Base-by-base conservation (phyloP, 2,888 invertebrate species). In the Noctua janthe region DNA sequence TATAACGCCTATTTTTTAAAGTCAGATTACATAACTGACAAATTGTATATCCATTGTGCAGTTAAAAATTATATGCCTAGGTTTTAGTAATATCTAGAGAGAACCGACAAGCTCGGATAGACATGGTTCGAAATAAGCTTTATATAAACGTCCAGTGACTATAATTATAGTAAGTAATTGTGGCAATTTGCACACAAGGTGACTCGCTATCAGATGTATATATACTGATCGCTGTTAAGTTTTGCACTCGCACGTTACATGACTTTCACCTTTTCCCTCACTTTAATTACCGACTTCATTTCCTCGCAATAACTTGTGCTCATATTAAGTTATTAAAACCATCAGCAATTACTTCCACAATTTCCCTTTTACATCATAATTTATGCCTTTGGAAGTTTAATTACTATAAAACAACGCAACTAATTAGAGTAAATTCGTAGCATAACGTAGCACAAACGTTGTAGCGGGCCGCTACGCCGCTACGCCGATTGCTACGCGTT, bases 401-500 rank as follows among this genome's bases (percentile, higher is more conserved):
- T 85, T 77, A 74, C 67, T 59, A 56, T 67, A 35, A 79, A 86
- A 87, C 59, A 71, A 67, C 39, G 71, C 66, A 71, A 62, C 71
- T 88, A 80, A 80, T 82, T 78, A 78, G 79, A 79, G 49, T 74
- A 54, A 84, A 76, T 78, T 76, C 76, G 74, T 79, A 82, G 88
- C 85, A 73, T 49, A 23, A 64, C 76, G 72, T 77, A 76, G 85
- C 78, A 73, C 62, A 62, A 76, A 76, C 64, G 73, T 75, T 73
- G 87, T 85, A 87, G 75, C 75, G 15, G 51, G 23, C 51, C 66
- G 80, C 87, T 86, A 86, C 86, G 73, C 59, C 74, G 87, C 85
- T 86, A 86, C 86, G 86, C 74, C 66, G 74, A 75, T 72, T 82
- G 81, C 89, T 85, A 87, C 89, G 81, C 80, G 80, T 80, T 78